These are phyloP conservation scores for Drosophila melanocephala DNA, from an alignment of 2,888 invertebrate genomes.

Conservation along the genomic window DNA sequence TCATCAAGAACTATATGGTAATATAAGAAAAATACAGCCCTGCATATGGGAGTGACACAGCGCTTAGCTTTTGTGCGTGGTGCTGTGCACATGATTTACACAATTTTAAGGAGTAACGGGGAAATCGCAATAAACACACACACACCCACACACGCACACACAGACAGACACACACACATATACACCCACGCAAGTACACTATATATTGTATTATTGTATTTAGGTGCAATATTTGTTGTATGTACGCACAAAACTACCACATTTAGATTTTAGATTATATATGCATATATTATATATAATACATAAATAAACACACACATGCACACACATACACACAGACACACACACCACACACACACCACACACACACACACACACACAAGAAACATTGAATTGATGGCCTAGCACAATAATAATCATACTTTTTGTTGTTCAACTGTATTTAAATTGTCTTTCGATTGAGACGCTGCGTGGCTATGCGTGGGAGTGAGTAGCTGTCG, in stretches of 20 bases:
- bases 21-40: conserved; percentile 31
- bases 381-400: conserved; percentile 63
- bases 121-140: not conserved
- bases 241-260: conserved; percentile 37
- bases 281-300: conserved; percentile 57
- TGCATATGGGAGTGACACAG: conserved; percentile 32
- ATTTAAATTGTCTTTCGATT: conserved; percentile 2
- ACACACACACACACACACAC: conserved; percentile 54
- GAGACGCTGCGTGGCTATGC: conserved; percentile 28
- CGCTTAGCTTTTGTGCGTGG: conserved; percentile 48
- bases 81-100: conserved; percentile 10
- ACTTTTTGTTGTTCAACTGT: conserved; percentile 10
- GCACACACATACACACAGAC: conserved; percentile 45
- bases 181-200: conserved; percentile 11
- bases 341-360: too few relatives aligned
- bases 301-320: conserved; percentile 74
- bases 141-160: not conserved
- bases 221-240: conserved; percentile 2
- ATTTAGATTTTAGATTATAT: conserved; percentile 26
- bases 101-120: not conserved
- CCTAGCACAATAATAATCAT: conserved; percentile 27
- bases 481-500: conserved; percentile 25
- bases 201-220: not conserved
- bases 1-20: conserved; percentile 29
- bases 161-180: not conserved